Evolutionary conservation across 2,797 vertebrate species (phyloP), one percentile per base, ranked within the genome.

Genomic region (Hyperoplus lanceolatus): DNA sequence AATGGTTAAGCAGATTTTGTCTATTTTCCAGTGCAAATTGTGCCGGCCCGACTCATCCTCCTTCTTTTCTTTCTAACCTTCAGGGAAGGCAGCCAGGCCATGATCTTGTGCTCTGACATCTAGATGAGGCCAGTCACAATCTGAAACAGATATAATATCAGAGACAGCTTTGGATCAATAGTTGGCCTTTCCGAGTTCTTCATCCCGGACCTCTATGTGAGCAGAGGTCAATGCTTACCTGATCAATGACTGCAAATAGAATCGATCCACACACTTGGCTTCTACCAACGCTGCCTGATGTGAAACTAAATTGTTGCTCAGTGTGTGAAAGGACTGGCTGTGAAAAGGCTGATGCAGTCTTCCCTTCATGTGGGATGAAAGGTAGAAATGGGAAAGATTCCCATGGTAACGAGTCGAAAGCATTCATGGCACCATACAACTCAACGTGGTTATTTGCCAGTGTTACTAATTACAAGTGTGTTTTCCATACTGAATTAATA

Each of bases 241-340:
- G 87, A 92, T 95, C 94, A 92, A 91, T 95, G 73, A 72, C 73
- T 75, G 82, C 91, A 91, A 94, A 93, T 88, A 90, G 82, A 82
- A 90, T 87, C 66, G 87, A 94, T 93, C 84, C 65, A 54, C 66
- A 81, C 75, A 65, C 58, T 83, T 71, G 77, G 63, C 75, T 89
- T 84, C 81, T 82, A 82, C 72, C 84, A 85, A 85, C 58, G 51
- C 74, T 43, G 64, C 39, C 80, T 87, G 62, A 90, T 91, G 85
- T 83, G 82, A 89, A 84, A 91, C 80, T 76, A 79, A 88, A 90
- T 80, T 86, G 75, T 78, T 76, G 75, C 74, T 87, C 59, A 73
- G 75, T 75, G 64, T 77, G 85, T 86, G 61, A 62, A 21, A 74
- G 64, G 79, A 72, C 58, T 68, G 65, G 82, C 81, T 84, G 83